Evolutionary conservation across 2,113 vertebrate species (phyloP).

Genomic region (Grammomys surdaster): DNA sequence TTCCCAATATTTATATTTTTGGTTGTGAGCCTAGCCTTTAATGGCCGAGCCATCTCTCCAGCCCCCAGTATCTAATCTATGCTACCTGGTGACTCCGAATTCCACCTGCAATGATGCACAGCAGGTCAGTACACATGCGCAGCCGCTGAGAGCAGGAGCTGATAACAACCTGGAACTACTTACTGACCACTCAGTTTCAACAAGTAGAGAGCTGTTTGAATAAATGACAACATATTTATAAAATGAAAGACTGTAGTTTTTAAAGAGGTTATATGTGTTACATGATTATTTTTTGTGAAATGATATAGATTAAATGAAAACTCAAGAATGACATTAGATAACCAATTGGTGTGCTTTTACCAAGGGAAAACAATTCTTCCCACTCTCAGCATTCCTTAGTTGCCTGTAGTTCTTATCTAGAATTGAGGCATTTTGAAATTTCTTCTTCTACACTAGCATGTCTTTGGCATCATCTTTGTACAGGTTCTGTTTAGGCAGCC

Average conservation of each 20-base stretch:
- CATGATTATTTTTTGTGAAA: not conserved
- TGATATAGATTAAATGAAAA: constrained; percentile 32
- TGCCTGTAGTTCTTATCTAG: not conserved
- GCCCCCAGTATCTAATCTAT: not conserved
- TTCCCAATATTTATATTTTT: not conserved
- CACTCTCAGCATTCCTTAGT: not conserved
- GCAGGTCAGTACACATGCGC: not conserved
- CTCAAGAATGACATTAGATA: not conserved
- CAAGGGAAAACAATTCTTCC: not conserved
- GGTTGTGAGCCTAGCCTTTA: too few relatives aligned
- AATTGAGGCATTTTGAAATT: not conserved
- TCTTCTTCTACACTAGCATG: not conserved
- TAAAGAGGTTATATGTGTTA: not conserved
- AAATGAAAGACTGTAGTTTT: not conserved
- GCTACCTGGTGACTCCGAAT: not conserved
- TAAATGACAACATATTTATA: not conserved
- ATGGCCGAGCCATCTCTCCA: too few relatives aligned
- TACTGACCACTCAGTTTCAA: not conserved
- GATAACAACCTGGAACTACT: not conserved
- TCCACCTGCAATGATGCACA: not conserved
- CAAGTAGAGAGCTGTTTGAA: not conserved
- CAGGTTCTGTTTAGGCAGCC: not conserved
- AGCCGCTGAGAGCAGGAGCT: too few relatives aligned
- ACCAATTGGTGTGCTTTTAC: not conserved
- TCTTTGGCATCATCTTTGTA: not conserved